Evolutionary conservation across 2,888 invertebrate species (phyloP), one percentile per base, ranked within the genome.

Genomic region (Dexiosoma caninum): DNA sequence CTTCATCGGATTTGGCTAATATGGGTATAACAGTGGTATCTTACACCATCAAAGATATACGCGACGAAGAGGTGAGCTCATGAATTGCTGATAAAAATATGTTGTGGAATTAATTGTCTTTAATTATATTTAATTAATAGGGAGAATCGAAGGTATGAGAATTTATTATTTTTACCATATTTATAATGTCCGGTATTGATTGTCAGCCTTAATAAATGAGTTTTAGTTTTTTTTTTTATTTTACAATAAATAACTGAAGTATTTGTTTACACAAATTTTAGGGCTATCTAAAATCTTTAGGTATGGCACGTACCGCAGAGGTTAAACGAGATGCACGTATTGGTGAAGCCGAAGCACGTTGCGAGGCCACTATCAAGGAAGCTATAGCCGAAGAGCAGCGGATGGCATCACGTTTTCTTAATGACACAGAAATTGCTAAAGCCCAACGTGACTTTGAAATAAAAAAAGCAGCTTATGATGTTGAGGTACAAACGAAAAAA

Each of bases 351-450:
- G 98, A 98, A 89, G 98, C 98, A 0, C 94, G 95, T 67, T 94
- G 95, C 69, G 98, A 98, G 88, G 96, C 98, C 0, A 86, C 87
- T 67, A 89, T 89, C 12, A 89, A 89, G 81, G 98, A 98, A 91
- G 98, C 98, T 0, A 95, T 97, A 87, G 98, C 98, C 0, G 98
- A 98, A 89, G 98, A 98, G 90, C 97, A 98, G 89, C 92, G 98
- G 59, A 97, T 98, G 97, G 97, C 98, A 0, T 93, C 98, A 0
- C 94, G 97, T 81, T 97, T 97, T 89, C 91, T 96, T 16, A 99
- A 99, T 91, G 98, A 99, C 88, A 97, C 98, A 0, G 98, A 98
- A 90, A 98, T 99, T 78, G 98, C 98, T 1, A 98, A 98, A 90
- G 97, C 98, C 0, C 96, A 97, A 88, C 92, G 98, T 82, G 98